A percentile compares a stretch with the other conserved stretches of the same genome.
Conservation (phyloP, 2,113 vertebrate species). For the Glaucomys volans region DNA sequence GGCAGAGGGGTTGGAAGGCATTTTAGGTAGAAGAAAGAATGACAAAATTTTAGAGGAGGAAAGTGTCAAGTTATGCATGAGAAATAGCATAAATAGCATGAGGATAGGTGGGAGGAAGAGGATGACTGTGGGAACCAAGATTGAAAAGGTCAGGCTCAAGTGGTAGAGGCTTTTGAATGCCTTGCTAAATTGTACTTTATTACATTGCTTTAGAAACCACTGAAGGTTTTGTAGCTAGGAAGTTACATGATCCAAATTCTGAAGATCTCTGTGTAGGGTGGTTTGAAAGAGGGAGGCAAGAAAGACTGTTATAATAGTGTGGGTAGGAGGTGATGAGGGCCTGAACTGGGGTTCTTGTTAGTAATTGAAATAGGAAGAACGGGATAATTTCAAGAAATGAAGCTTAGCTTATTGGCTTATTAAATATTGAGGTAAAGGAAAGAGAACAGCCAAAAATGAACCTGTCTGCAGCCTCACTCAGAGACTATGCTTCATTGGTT, state of each 20-base stretch:
- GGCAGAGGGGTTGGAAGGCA: accelerated
- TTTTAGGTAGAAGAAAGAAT: neutral
- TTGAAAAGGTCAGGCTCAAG: neutral
- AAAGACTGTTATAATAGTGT: neutral
- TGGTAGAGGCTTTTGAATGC: neutral
- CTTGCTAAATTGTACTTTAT: neutral
- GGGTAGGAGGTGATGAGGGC: neutral
- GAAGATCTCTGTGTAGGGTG: neutral
- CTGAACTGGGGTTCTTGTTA: neutral
- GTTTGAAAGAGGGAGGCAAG: neutral
- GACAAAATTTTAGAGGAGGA: neutral
- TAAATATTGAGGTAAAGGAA: neutral
- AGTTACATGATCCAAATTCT: constrained; percentile 3
- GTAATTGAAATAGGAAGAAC: neutral
- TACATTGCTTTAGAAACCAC: neutral
- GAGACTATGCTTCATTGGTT: neutral
- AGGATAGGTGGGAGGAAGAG: neutral
- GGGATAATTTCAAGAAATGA: neutral
- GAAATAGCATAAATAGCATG: neutral
- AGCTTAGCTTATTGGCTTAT: neutral
- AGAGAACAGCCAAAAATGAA: neutral
- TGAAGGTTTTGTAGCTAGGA: neutral
- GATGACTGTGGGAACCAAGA: neutral
- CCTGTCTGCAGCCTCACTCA: neutral
- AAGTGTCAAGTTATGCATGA: neutral